Evolutionary conservation across 2,888 invertebrate genomes (phyloP), one percentile per base, ranked within the genome.

Genomic region (Ormyrus labotus): DNA sequence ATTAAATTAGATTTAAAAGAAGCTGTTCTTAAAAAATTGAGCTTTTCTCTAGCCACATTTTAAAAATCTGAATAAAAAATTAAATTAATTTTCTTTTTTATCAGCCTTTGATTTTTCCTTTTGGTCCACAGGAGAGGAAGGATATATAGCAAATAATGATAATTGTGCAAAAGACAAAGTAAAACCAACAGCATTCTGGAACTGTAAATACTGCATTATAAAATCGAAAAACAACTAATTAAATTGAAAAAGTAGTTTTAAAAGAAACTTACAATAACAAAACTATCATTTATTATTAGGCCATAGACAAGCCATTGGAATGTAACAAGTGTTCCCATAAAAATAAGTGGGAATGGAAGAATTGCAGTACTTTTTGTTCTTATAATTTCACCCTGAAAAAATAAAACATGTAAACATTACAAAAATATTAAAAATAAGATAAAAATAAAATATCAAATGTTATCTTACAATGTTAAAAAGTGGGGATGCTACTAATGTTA

Each of bases 331-430:
- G 96, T 93, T 83, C 96, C 97, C 84, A 96, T 95, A 55, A 96
- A 91, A 86, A 97, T 97, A 80, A 98, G 92, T 8, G 97, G 96
- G 89, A 98, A 96, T 6, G 98, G 98, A 91, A 99, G 92, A 57
- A 95, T 94, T 82, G 95, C 96, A 0, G 98, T 96, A 90, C 96
- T 96, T 91, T 96, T 94, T 13, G 95, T 95, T 87, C 92, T 92
- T 53, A 98, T 94, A 75, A 98, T 95, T 78, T 95, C 93, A 84
- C 93, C 92, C 97, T 97, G 73, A 61, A 81, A 34, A 81, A 68
- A 83, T 34, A 80, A 67, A 73, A 77, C 9, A 47, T 55, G 8
- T 72, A 9, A 48, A 11, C 70, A 61, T 72, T 70, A 68, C 72
- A 70, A 67, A 58, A 58, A 51, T 8, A 9, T 80, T 75, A 71